These are phyloP conservation scores for Drosophila orosa DNA, from an alignment of 1,140 invertebrate species.

Conservation along the genomic window DNA sequence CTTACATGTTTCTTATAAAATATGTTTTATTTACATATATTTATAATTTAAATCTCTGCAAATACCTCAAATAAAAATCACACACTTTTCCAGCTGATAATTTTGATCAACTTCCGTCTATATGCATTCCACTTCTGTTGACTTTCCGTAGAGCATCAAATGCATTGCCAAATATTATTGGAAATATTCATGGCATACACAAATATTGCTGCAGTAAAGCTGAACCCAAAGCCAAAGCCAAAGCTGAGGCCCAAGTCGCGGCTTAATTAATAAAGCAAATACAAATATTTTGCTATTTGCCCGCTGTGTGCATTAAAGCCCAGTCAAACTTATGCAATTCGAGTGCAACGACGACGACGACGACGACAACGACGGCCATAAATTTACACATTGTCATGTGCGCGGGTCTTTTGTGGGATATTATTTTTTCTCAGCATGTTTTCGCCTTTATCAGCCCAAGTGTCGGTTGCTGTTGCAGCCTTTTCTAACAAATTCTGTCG, in stretches of 20 bases:
- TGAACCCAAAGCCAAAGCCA: not conserved
- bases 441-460: constrained; percentile 41
- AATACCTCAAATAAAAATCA: not conserved
- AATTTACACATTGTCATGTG: constrained; percentile 77
- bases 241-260: constrained; percentile 20
- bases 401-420: constrained; percentile 47
- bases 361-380: constrained; percentile 54
- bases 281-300: constrained; percentile 78
- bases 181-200: constrained; percentile 41
- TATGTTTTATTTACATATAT: not conserved
- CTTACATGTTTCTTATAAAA: not conserved
- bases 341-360: constrained; percentile 27
- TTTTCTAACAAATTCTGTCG: constrained; percentile 78
- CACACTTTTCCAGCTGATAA: not conserved
- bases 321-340: constrained; percentile 67
- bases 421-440: constrained; percentile 50
- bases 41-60: not conserved
- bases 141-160: constrained; percentile 44
- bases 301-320: constrained; percentile 64
- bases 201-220: constrained; percentile 55
- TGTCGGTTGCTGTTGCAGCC: constrained; percentile 40
- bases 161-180: constrained; percentile 72
- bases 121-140: constrained; percentile 27
- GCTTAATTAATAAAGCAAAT: constrained; percentile 80
- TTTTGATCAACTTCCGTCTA: not conserved